Conservation (phyloP, 1,140 invertebrate genomes). For the Monomorium pharaonis region DNA sequence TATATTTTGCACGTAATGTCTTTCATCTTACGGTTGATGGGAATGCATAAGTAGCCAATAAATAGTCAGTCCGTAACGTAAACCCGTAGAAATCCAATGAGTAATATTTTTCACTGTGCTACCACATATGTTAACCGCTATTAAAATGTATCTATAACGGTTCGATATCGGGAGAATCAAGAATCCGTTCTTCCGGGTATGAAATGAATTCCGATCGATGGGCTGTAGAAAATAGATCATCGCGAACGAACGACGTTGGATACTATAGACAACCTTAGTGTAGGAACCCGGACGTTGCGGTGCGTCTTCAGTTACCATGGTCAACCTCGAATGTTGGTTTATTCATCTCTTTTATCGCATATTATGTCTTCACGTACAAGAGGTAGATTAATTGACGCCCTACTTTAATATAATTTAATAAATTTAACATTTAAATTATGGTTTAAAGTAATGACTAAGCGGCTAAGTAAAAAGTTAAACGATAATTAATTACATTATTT, state of each 20-base stretch:
- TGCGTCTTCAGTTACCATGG: constrained; percentile 74
- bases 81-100: neutral
- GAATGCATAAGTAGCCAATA: neutral
- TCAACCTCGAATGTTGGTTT: constrained; percentile 73
- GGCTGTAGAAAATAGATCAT: constrained; percentile 69
- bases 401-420: neutral
- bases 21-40: neutral
- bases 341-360: constrained; percentile 63
- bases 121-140: constrained; percentile 6
- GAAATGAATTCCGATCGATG: constrained; percentile 71
- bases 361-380: constrained; percentile 63
- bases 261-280: constrained; percentile 65
- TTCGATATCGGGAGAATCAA: constrained; percentile 25
- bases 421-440: neutral
- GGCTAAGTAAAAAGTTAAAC: neutral
- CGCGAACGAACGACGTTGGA: constrained; percentile 55
- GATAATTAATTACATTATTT: neutral
- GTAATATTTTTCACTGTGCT: neutral
- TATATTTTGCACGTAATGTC: neutral
- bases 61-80: neutral
- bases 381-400: neutral
- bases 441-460: neutral
- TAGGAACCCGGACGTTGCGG: constrained; percentile 74
- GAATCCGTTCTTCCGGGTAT: constrained; percentile 70
- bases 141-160: constrained; percentile 64